Evolutionary conservation across 1,140 invertebrate species (phyloP).

Genomic region (Heterodera schachtii): DNA sequence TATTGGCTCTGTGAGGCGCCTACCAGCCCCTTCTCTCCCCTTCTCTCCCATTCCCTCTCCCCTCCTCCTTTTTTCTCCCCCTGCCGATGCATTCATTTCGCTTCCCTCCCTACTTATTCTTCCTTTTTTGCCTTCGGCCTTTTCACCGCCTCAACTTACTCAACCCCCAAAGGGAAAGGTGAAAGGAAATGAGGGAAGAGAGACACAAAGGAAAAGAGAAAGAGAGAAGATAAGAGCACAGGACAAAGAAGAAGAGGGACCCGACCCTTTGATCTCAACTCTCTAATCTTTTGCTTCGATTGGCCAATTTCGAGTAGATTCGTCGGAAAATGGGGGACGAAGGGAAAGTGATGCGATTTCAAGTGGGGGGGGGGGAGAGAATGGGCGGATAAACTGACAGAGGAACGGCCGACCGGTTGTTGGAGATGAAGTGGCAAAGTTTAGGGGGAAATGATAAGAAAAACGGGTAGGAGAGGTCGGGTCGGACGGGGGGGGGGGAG

Average conservation of each 20-base stretch:
- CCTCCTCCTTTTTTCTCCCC: too few species aligned
- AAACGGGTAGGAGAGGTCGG: not conserved
- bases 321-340: not conserved
- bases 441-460: not conserved
- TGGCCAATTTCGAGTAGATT: slow-evolving; percentile 3
- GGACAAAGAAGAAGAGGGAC: not conserved
- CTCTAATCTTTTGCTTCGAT: not conserved
- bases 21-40: not conserved
- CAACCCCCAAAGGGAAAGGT: not conserved
- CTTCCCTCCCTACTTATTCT: not conserved
- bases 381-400: not conserved
- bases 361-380: slow-evolving; percentile 15
- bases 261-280: not conserved
- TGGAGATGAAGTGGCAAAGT: not conserved
- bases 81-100: too few species aligned
- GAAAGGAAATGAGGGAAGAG: not conserved
- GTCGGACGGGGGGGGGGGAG: not conserved
- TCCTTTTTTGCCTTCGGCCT: not conserved
- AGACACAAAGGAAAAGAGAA: not conserved
- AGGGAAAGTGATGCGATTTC: not conserved
- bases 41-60: not conserved
- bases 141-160: not conserved
- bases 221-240: not conserved
- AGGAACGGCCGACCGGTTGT: not conserved
- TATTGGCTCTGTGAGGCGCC: not conserved